Evolutionary conservation across 2,888 invertebrate genomes (phyloP), one percentile per base, ranked within the genome.

Genomic region (Habrosyne pyritoides): DNA sequence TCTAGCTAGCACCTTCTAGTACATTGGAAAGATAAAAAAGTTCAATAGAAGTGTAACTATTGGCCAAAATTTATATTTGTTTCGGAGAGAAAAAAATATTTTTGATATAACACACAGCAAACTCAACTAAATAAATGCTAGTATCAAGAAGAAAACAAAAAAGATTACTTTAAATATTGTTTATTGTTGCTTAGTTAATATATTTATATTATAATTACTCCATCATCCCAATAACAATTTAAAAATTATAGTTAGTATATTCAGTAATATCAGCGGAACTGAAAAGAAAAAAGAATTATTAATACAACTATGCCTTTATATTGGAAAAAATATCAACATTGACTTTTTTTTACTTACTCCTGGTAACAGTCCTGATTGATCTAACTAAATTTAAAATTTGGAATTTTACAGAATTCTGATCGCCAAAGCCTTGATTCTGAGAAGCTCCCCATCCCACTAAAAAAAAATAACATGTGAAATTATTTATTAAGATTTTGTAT

Each of bases 281-380:
- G 96, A 78, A 97, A 97, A 76, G 89, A 85, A 92, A 86, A 76
- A 66, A 66, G 66, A 53, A 47, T 51, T 6, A 28, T n/a, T 48
- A 42, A 7, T 26, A 55, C 47, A 42, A 24, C 12, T 28, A 24
- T n/a, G 6, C 12, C 42, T 21, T 18, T 22, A 51, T n/a, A n/a
- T n/a, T n/a, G n/a, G n/a, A n/a, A n/a, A n/a, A 24, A 46, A 28
- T 12, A 26, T 36, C 2, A 18, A 14, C 7, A 33, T 21, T 47
- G 22, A 7, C 18, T 7, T 51, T 56, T 7, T 3, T 24, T 22
- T 67, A 94, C 96, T 95, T 94, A 99, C 99, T 97, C 94, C 98
- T 96, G 77, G 98, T 97, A n/a, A 99, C 99, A 57, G 99, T 99
- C 76, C 99, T 94, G 66, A 99, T 98, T 1, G 99, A 99, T 77